Evolutionary conservation across 2,797 vertebrate species (phyloP).

Genomic region (Anguilla anguilla): DNA sequence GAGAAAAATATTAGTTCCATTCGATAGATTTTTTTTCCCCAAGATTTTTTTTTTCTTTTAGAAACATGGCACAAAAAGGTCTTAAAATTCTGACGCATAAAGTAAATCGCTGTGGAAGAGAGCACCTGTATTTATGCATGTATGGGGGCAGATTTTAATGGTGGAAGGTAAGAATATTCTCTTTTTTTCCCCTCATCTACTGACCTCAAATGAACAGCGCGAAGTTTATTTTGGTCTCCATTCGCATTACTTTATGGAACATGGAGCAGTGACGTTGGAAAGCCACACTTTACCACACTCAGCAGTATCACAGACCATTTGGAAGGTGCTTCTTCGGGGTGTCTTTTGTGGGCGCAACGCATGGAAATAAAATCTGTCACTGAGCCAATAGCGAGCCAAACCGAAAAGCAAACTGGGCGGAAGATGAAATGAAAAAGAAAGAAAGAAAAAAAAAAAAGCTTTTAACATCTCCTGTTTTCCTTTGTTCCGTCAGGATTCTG

Average conservation of each 20-base stretch:
- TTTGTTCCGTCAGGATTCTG: slow-evolving; percentile 21
- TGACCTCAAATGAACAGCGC: slow-evolving; percentile 4
- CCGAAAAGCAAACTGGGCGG: neutral
- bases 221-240: slow-evolving; percentile 17
- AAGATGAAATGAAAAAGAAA: neutral
- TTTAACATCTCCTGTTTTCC: slow-evolving; percentile 19
- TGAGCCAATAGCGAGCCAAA: slow-evolving; percentile 22
- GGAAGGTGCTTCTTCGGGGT: neutral
- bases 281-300: slow-evolving; percentile 34
- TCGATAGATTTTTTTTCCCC: neutral
- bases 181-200: neutral
- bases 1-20: neutral
- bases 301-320: slow-evolving; percentile 9
- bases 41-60: neutral
- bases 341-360: neutral
- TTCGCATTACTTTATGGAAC: slow-evolving; percentile 12
- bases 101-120: neutral
- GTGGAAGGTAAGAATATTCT: neutral
- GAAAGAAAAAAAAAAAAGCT: neutral
- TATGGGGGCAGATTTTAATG: neutral
- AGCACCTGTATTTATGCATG: neutral
- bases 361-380: slow-evolving; percentile 33
- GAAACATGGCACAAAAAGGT: neutral
- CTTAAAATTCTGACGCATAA: neutral
- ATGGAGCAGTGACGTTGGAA: slow-evolving; percentile 5